Base-by-base conservation (phyloP, 1,140 invertebrate genomes). In the Propsilocerus akamusi region DNA sequence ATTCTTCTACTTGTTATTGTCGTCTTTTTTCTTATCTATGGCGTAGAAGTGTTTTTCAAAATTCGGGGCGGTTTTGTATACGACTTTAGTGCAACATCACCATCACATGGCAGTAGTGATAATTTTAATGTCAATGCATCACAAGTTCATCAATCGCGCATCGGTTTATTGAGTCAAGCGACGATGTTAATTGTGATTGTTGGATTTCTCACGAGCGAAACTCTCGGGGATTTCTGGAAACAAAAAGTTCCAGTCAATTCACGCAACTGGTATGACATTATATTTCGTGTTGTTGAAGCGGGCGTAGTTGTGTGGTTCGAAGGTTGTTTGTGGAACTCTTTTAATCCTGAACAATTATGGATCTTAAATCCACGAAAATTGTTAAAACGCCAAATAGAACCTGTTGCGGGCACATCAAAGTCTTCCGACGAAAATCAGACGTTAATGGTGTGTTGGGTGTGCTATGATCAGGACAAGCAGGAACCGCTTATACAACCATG, bases 281-380 rank as follows among this genome's bases (percentile, higher is more conserved):
- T 91, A 51, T 94, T 94, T 66, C 80, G 87, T 20, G 73, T 91
- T 34, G 84, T 87, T 47, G 91, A 95, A 74, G 84, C 94, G 55
- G 90, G 88, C n/a, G 87, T 93, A 47, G 85, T 83, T 52, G 63
- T 95, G 53, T 95, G 91, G 90, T 94, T 94, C 68, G 90, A 90
- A 2, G 94, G 90, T 69, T n/a, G 34, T 41, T 7, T 20, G 34
- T 41, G 6, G 14, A 37, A 30, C 28, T 30, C n/a, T 30, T 30
- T 30, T 30, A 30, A 30, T 30, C 90, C 90, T n/a, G 87, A 92
- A 59, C 82, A 89, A 65, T 69, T 94, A 46, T 95, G 90, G 91
- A 84, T 94, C 58, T 68, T 95, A 52, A 95, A 95, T 74, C 91
- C 90, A 11, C 81, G 85, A 51, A 81, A 84, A 60, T 73, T 95